Base-by-base conservation (phyloP, 2,113 vertebrate genomes). In the Empidonax traillii region DNA sequence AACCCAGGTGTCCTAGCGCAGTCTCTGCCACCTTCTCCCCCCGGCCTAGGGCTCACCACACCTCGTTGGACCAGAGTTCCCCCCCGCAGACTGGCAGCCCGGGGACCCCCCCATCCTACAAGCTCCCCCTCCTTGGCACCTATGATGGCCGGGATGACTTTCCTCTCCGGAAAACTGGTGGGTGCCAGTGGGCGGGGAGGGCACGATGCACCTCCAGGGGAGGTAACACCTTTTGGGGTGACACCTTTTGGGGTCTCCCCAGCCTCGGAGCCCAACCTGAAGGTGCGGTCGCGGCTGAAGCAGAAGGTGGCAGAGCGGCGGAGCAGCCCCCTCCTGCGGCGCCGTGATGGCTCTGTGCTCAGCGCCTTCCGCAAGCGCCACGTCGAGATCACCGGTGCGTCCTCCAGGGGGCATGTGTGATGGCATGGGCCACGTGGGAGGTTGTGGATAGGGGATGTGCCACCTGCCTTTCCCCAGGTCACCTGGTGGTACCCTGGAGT, bases 241-340 rank as follows among this genome's bases (percentile, higher is more conserved):
- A 59, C 84, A 12, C 46, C 0, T 22, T 5, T 11, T 4, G 47
- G 44, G 14, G 27, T 69, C 82, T 31, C 30, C 15, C 19, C 83
- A 99, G 99, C 99, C 51, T 99, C 99, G 0, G 99, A 99, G 96
- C 99, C 99, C 68, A 99, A 99, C 98, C 97, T 99, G 97, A 99
- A 99, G 97, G 99, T 99, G 58, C 98, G 99, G 33, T 99, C 99
- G 2, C 98, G 99, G 94, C 98, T 99, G 98, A 99, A 99, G 97
- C 99, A 99, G 98, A 99, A 99, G 97, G 99, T 99, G 77, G 99
- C 99, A 0, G 99, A 99, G 98, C 97, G 99, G 63, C 97, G 99
- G 95, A 99, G 99, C 97, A 99, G 99, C 27, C 99, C 99, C 3
- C 98, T 99, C 20, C 97, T 99, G 41, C 98, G 99, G 68, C 98